These are phyloP conservation scores for Melikaiella ostensackeni DNA, from an alignment of 2,888 invertebrate species.

Conservation along the genomic window DNA sequence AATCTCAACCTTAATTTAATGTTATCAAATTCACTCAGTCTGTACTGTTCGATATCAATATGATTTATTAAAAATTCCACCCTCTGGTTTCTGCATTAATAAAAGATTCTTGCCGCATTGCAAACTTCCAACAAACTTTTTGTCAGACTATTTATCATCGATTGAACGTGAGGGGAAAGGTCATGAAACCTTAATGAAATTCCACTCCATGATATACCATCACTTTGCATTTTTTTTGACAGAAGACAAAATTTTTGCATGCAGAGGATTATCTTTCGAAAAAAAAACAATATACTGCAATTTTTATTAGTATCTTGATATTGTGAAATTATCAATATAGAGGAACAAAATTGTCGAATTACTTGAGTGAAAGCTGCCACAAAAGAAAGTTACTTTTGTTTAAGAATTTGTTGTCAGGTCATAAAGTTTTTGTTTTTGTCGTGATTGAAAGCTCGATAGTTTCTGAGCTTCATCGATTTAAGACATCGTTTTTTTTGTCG, in stretches of 20 bases:
- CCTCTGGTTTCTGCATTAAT: not conserved
- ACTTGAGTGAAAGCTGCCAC: too few relatives aligned
- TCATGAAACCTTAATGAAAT: conserved; percentile 29
- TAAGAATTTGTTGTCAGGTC: too few relatives aligned
- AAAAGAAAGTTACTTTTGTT: too few relatives aligned
- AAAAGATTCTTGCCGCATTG: not conserved
- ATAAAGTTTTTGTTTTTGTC: too few relatives aligned
- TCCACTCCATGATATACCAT: not conserved
- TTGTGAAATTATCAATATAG: too few relatives aligned
- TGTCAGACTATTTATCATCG: conserved; percentile 17
- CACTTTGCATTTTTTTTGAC: not conserved
- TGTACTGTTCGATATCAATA: not conserved
- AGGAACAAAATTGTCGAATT: too few relatives aligned
- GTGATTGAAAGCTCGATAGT: not conserved
- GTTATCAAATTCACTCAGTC: not conserved
- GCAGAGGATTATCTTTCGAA: not conserved
- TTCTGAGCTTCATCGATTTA: not conserved
- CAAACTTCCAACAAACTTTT: conserved; percentile 26
- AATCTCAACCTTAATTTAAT: not conserved
- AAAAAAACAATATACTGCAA: not conserved
- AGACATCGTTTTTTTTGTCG: not conserved
- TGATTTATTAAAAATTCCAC: conserved; percentile 13
- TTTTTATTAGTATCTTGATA: not conserved
- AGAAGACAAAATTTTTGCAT: not conserved
- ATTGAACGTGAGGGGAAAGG: not conserved